These are phyloP conservation scores for Zaprionus vittiger DNA, from an alignment of 1,140 invertebrate species.

Conservation along the genomic window DNA sequence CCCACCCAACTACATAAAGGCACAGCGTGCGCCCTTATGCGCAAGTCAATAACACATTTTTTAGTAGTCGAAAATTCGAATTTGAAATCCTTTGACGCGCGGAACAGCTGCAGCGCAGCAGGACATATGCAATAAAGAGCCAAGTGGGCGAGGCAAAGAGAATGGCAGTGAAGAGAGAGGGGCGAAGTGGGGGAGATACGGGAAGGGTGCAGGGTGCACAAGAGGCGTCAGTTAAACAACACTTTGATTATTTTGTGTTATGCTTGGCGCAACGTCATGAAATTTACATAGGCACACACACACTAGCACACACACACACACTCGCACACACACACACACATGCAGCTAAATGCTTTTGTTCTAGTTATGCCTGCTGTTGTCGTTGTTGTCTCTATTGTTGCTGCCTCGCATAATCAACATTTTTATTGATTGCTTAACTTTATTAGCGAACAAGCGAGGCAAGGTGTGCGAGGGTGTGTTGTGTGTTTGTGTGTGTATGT, in stretches of 20 bases:
- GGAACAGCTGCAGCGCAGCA: neutral
- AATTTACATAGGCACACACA: slow-evolving; percentile 33
- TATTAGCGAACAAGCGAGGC: slow-evolving; percentile 39
- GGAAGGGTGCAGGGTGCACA: neutral
- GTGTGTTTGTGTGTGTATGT: slow-evolving; percentile 17
- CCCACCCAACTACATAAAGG: neutral
- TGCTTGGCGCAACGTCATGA: slow-evolving; percentile 30
- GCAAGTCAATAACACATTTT: slow-evolving; percentile 13
- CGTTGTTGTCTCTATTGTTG: slow-evolving; percentile 6
- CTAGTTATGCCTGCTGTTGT: slow-evolving; percentile 8
- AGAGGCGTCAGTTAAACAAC: slow-evolving; percentile 36
- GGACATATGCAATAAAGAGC: neutral
- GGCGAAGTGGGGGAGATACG: neutral
- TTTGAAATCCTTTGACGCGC: neutral
- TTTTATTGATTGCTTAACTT: slow-evolving; percentile 57
- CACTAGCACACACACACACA: neutral
- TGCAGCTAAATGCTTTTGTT: slow-evolving; percentile 24
- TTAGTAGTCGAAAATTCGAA: slow-evolving; percentile 16
- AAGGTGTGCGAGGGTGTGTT: slow-evolving; percentile 16
- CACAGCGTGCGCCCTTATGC: neutral
- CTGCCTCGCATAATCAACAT: slow-evolving; percentile 44
- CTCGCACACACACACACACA: neutral
- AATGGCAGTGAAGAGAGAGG: too few relatives aligned
- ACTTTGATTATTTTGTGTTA: slow-evolving; percentile 44
- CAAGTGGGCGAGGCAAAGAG: neutral